phyloP scores from a whole-genome alignment of 1,140 invertebrate genomes.

The Goniozus legneri region DNA sequence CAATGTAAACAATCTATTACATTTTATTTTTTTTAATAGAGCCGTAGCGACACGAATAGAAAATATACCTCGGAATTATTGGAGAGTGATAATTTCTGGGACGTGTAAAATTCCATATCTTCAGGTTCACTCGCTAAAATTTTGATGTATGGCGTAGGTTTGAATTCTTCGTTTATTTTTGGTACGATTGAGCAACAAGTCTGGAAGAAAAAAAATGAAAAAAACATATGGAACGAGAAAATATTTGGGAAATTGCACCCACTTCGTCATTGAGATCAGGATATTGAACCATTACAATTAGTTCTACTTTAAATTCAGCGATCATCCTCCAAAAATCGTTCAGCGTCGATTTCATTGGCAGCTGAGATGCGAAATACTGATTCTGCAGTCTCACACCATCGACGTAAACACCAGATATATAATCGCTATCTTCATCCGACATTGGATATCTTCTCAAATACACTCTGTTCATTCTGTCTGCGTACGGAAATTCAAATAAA shows the following conservation, averaged over 20 bases:
- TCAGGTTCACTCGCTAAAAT: conserved; percentile 11
- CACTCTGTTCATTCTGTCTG: conserved; percentile 18
- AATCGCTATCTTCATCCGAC: conserved; percentile 35
- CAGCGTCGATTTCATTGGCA: conserved; percentile 82
- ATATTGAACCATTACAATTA: conserved; percentile 60
- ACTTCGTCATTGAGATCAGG: conserved; percentile 28
- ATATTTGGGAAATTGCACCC: too few relatives aligned
- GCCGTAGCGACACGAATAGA: background rate
- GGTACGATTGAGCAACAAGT: conserved; percentile 27
- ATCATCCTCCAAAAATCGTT: conserved; percentile 92
- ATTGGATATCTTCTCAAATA: conserved; percentile 30
- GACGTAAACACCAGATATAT: conserved; percentile 29
- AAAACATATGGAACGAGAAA: background rate
- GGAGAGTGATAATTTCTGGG: conserved; percentile 18
- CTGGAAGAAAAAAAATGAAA: conserved; percentile 10
- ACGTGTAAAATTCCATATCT: conserved; percentile 14
- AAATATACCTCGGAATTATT: conserved; percentile 21
- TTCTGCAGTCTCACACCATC: conserved; percentile 57
- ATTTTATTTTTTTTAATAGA: background rate
- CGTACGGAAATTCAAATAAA: background rate
- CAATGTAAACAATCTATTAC: background rate
- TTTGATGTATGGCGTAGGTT: conserved; percentile 26
- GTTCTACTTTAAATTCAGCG: conserved; percentile 62
- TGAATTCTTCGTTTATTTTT: conserved; percentile 15
- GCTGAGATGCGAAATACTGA: conserved; percentile 82